Conservation (phyloP, 2,113 vertebrate genomes). For the Nannobrachium achirus region DNA sequence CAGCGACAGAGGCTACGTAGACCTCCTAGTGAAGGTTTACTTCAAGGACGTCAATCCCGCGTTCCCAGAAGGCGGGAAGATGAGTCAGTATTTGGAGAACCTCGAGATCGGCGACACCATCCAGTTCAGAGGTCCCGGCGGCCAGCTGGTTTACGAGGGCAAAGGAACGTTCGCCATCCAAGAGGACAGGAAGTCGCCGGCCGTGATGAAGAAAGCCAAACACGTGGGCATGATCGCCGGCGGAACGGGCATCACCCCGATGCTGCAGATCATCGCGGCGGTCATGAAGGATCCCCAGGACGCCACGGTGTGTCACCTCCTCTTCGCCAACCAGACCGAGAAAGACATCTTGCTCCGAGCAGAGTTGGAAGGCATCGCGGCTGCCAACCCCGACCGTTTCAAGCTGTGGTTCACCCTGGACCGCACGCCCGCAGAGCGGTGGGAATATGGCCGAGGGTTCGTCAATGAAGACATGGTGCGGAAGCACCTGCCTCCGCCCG, state of each 20-base stretch:
- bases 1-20: constrained; percentile 94
- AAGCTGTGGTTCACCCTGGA: constrained; percentile 96
- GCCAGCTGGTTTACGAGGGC: constrained; percentile 91
- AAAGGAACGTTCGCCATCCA: constrained; percentile 81
- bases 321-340: constrained; percentile 97
- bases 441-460: constrained; percentile 94
- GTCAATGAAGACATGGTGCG: constrained; percentile 92
- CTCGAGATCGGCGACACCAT: constrained; percentile 88
- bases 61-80: constrained; percentile 95
- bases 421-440: constrained; percentile 87
- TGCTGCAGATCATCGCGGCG: too few relatives aligned
- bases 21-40: constrained; percentile 97
- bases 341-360: constrained; percentile 91
- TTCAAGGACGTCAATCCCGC: constrained; percentile 90
- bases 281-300: constrained; percentile 90
- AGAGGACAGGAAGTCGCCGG: constrained; percentile 76
- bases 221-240: constrained; percentile 84
- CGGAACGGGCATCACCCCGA: too few relatives aligned
- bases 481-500: constrained; percentile 85
- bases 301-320: constrained; percentile 85
- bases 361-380: constrained; percentile 91
- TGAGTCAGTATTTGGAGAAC: constrained; percentile 94
- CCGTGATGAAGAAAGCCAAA: constrained; percentile 69
- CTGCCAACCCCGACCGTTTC: constrained; percentile 82
- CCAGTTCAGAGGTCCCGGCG: constrained; percentile 95